phyloP scores from a whole-genome alignment of 2,797 vertebrate species.

The Enteromius fasciolatus region DNA sequence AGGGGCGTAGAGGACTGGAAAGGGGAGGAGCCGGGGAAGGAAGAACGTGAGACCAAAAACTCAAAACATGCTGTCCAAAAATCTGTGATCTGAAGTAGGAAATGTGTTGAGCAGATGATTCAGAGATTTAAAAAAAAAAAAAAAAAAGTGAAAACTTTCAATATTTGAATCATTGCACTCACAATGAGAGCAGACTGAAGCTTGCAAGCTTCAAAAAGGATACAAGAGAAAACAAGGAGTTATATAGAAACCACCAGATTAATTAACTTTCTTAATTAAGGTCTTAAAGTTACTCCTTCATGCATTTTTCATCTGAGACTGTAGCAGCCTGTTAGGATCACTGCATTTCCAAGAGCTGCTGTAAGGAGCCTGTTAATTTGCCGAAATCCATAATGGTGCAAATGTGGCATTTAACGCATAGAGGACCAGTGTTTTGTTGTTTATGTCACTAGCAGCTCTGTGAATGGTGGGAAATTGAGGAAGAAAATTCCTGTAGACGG shows the following conservation, averaged over 20 bases:
- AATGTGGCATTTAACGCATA: slow-evolving; percentile 34
- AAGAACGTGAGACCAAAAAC: slow-evolving; percentile 31
- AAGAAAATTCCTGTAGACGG: slow-evolving; percentile 26
- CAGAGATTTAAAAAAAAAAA: not conserved
- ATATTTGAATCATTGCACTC: not conserved
- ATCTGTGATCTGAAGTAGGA: slow-evolving; percentile 2
- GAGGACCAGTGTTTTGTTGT: slow-evolving; percentile 19
- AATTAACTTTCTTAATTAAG: not conserved
- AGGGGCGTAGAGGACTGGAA: slow-evolving; percentile 26
- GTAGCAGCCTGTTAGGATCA: not conserved
- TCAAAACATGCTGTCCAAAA: slow-evolving; percentile 31
- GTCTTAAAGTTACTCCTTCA: not conserved
- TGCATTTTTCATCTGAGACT: not conserved
- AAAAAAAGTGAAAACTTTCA: not conserved
- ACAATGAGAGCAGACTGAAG: not conserved
- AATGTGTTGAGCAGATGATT: slow-evolving; percentile 15
- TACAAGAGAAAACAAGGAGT: not conserved
- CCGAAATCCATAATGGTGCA: not conserved
- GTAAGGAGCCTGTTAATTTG: not conserved
- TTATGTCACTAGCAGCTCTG: slow-evolving; percentile 12
- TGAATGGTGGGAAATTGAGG: slow-evolving; percentile 20
- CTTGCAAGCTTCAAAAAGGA: not conserved
- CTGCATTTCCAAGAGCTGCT: not conserved
- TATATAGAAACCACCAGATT: not conserved
- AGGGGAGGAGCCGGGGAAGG: slow-evolving; percentile 41